These are phyloP conservation scores for Enteromius fasciolatus DNA, from an alignment of 2,797 vertebrate species.

Conservation along the genomic window DNA sequence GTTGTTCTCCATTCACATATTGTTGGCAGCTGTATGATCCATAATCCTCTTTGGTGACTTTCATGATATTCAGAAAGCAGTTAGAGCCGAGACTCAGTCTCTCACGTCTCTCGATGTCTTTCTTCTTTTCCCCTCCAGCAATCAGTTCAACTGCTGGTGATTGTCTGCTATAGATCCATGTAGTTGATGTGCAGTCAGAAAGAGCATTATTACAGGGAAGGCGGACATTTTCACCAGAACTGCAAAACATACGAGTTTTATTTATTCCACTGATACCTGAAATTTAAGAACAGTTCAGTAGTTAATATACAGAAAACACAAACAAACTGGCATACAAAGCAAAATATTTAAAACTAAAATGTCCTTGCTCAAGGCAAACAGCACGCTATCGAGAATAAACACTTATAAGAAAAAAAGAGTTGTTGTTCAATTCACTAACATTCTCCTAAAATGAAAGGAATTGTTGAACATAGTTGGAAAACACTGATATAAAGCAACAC, in stretches of 20 bases:
- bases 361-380: not conserved
- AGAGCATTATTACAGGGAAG: conserved; percentile 10
- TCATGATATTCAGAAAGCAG: conserved; percentile 37
- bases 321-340: not conserved
- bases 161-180: not conserved
- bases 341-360: not conserved
- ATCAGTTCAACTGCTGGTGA: not conserved
- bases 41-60: not conserved
- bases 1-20: not conserved
- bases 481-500: not conserved
- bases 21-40: not conserved
- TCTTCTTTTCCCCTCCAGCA: fast-evolving
- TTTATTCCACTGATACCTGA: not conserved
- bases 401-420: not conserved
- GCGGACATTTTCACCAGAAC: conserved; percentile 6
- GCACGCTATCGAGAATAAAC: not conserved
- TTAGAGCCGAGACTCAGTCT: conserved; percentile 29
- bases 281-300: not conserved
- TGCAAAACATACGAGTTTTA: not conserved
- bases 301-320: not conserved
- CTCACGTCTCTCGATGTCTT: not conserved
- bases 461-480: no score
- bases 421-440: not conserved
- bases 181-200: not conserved
- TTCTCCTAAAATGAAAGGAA: not conserved